phyloP scores from a whole-genome alignment of 2,888 invertebrate genomes.

The Cylindroiulus punctatus region DNA sequence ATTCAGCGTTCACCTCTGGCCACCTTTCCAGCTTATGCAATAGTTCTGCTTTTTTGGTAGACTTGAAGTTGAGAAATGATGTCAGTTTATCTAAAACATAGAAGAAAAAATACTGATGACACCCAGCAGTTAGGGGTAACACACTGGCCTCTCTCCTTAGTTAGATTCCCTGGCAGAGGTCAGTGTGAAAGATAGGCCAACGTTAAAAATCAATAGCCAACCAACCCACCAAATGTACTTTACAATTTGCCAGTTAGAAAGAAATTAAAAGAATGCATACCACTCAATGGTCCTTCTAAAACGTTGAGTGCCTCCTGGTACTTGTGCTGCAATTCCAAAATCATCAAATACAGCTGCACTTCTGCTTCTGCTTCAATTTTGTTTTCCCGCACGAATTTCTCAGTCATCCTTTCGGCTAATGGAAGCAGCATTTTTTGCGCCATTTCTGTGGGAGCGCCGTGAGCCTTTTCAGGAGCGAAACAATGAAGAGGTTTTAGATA shows the following conservation, averaged over 20 bases:
- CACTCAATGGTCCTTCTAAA: slow-evolving; percentile 80
- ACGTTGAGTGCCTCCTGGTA: slow-evolving; percentile 83
- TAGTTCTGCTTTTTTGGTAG: slow-evolving; percentile 78
- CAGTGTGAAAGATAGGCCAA: no score
- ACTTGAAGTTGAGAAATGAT: slow-evolving; percentile 72
- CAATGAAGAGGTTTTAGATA: not conserved
- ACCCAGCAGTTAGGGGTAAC: no score
- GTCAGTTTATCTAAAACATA: slow-evolving; percentile 66
- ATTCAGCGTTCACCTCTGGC: slow-evolving; percentile 77
- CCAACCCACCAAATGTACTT: no score
- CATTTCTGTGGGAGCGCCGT: slow-evolving; percentile 63
- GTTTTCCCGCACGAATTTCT: slow-evolving; percentile 85
- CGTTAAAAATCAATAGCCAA: no score
- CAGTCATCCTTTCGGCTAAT: slow-evolving; percentile 92
- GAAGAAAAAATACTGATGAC: not conserved
- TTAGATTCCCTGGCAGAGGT: no score
- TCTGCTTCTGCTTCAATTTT: slow-evolving; percentile 92
- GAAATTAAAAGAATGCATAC: slow-evolving; percentile 64
- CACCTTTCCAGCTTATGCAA: slow-evolving; percentile 79
- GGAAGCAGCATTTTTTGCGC: slow-evolving; percentile 78
- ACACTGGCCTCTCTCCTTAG: no score
- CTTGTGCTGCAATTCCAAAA: slow-evolving; percentile 79
- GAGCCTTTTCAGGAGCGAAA: slow-evolving; percentile 57
- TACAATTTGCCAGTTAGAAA: no score
- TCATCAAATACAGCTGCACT: slow-evolving; percentile 88